Percentiles rank a stretch among this genome's conserved stretches.
Conservation (phyloP, 2,888 invertebrate genomes). For the Pemphredon lugubris region DNA sequence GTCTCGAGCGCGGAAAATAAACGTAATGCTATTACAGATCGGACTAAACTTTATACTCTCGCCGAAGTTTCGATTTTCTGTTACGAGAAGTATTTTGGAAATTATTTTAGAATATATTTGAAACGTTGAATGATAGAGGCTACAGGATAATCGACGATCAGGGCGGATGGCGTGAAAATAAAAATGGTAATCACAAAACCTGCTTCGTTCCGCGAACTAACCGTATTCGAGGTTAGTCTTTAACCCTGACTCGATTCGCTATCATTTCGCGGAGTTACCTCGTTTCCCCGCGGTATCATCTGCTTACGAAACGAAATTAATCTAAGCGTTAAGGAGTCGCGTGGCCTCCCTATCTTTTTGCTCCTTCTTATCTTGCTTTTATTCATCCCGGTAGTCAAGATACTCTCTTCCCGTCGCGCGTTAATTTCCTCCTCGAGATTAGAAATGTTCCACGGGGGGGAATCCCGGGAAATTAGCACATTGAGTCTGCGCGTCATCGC, state of each 20-base stretch:
- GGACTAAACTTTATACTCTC: too few relatives aligned
- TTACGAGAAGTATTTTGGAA: too few relatives aligned
- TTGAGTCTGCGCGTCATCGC: neutral
- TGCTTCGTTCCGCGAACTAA: neutral
- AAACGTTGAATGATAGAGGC: too few relatives aligned
- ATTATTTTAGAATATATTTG: too few relatives aligned
- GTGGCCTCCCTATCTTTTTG: neutral
- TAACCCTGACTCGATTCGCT: constrained; percentile 5
- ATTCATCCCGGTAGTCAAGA: neutral
- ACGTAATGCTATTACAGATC: too few relatives aligned
- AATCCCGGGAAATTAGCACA: neutral
- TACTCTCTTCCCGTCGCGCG: neutral
- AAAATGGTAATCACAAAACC: neutral
- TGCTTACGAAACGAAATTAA: constrained; percentile 26
- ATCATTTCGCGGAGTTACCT: constrained; percentile 19
- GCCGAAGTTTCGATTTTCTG: too few relatives aligned
- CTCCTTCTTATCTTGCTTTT: neutral
- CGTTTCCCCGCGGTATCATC: constrained; percentile 24
- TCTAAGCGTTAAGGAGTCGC: constrained; percentile 14
- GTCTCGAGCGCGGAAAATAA: too few relatives aligned
- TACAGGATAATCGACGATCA: too few relatives aligned
- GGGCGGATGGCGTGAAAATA: constrained; percentile 11
- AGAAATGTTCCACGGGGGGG: neutral
- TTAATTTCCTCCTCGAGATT: neutral
- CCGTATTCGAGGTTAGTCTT: constrained; percentile 7